Evolutionary conservation across 2,113 vertebrate genomes (phyloP), one percentile per base, ranked within the genome.

Genomic region (Elephantulus edwardii): DNA sequence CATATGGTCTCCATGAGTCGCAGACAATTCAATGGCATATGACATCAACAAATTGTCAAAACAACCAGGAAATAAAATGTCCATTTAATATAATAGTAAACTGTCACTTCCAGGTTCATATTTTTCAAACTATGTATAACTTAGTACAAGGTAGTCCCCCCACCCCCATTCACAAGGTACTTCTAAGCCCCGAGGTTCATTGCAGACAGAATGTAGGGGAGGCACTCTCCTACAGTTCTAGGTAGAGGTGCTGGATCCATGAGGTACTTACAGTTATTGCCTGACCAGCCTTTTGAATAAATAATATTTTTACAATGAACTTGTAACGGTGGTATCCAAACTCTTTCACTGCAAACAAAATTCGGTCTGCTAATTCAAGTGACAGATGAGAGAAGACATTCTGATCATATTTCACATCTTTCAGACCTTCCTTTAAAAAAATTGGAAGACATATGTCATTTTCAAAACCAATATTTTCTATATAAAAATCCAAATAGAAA

Each of bases 261-360:
- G 46, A 2, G 40, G 8, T 92, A 94, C 97, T 98, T 87, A 98
- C 98, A 26, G 96, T 94, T 88, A 98, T 95, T 86, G 97, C 97
- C 91, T 98, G 98, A 24, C 96, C 96, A 56, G 97, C 92, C 95
- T 98, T 98, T 88, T 98, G 96, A 95, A 97, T 96, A 82, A 97
- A 96, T 91, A 98, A 95, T 66, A 97, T 91, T 90, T 97, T 96
- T 78, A 97, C 95, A 91, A 98, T 89, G 0, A 97, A 97, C 38
- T 98, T 98, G 6, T 97, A 98, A 78, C 97, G 97, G 30, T 97
- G 95, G 90, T 94, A 98, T 56, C 76, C 82, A 85, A 97, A 60
- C 33, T 96, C 95, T 91, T 98, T 98, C 86, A 98, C 95, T 40
- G 95, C 94, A 60, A 66, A 78, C 95, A 98, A 26, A 95, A 98